A percentile compares a stretch with the other conserved stretches of the same genome.
Conservation (phyloP, 30 jellyfish, hydroid and myxozoan genomes). For the Aurelia sp. region DNA sequence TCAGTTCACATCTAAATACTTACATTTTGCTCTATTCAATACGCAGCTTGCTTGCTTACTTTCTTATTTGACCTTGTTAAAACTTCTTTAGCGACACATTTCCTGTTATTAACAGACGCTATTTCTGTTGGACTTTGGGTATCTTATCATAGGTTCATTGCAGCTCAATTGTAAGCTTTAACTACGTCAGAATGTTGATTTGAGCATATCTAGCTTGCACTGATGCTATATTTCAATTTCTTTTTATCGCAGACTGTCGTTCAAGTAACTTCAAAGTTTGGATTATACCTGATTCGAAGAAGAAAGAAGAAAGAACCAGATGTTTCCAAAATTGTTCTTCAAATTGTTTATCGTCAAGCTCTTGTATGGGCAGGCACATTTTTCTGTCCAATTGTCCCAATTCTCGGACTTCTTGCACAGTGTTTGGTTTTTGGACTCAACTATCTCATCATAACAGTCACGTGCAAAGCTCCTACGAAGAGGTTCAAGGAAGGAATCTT, state of each 20-base stretch:
- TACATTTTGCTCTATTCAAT: too few species aligned
- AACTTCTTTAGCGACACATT: too few species aligned
- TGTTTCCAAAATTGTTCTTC: conserved; percentile 54
- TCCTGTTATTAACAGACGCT: too few species aligned
- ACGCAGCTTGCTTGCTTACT: too few species aligned
- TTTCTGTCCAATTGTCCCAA: conserved; percentile 69
- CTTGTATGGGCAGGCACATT: conserved; percentile 75
- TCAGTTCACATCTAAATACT: too few species aligned
- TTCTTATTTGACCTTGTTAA: too few species aligned
- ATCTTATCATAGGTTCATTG: too few species aligned
- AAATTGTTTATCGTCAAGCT: conserved; percentile 64
- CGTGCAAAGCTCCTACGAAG: conserved; percentile 56
- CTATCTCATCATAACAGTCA: conserved; percentile 7
- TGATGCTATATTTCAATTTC: neutral
- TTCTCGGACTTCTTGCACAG: conserved; percentile 50
- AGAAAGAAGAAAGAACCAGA: conserved; percentile 51
- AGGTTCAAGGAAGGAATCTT: conserved; percentile 24
- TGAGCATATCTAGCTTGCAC: too few species aligned
- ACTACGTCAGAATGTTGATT: too few species aligned
- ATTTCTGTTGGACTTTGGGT: too few species aligned
- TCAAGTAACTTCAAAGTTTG: conserved; percentile 39
- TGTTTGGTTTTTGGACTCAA: neutral
- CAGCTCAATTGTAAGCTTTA: too few species aligned
- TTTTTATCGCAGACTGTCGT: conserved; percentile 35
- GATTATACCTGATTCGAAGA: conserved; percentile 20